Evolutionary conservation across 2,888 invertebrate species (phyloP), one percentile per base, ranked within the genome.

Genomic region (Smittia sp.): DNA sequence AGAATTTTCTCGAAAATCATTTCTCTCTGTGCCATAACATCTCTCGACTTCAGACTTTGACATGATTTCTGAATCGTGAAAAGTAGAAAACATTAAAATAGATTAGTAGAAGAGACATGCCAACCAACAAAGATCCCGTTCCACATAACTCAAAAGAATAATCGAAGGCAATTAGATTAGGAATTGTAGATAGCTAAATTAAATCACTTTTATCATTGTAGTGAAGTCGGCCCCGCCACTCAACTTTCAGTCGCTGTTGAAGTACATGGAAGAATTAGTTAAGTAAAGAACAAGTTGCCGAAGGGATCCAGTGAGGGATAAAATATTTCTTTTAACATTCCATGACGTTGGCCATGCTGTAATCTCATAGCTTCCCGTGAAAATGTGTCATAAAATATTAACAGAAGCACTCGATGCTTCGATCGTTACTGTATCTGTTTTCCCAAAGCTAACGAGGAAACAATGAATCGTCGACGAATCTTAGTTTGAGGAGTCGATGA

Each of bases 211-310:
- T 6, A 32, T 32, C 32, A 3, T 32, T 32, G 32, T 32, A 32
- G 32, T 3, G 3, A 32, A 32, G 32, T 32, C 4, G 32, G 9
- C 9, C 9, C 32, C 32, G 9, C 32, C 32, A 32, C 32, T 32
- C 32, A 32, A 3, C 1, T 25, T 25, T 39, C 72, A 72, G 72
- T 72, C 72, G 72, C 72, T 72, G 72, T 72, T 38, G 20, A 72
- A 72, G 72, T 72, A 72, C 72, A 72, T 18, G 20, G 39, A 38
- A 65, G 39, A 66, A 24, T 54, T 22, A 54, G 58, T 25, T 62
- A 20, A 63, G 25, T 27, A 1, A n/a, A 58, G 27, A 58, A 63
- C 13, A 63, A 62, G 20, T 69, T 69, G 68, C 68, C 46, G 46
- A 41, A 68, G 52, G 18, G n/a, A 46, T 15, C 18, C n/a, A 18